These are phyloP conservation scores for Drosophila eohydei DNA, from an alignment of 2,888 invertebrate species.

Conservation along the genomic window DNA sequence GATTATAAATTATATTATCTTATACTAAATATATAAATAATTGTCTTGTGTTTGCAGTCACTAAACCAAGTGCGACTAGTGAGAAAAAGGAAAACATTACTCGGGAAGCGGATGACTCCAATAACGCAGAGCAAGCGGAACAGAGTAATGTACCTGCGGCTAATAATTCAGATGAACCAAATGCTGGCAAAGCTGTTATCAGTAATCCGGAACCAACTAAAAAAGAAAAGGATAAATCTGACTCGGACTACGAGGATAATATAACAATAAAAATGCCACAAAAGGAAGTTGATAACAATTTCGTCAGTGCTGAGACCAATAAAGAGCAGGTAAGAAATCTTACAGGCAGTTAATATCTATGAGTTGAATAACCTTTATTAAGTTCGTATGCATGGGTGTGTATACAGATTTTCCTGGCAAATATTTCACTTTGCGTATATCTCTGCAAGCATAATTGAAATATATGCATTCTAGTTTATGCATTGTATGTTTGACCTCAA, in stretches of 20 bases:
- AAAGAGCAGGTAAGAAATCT: conserved; percentile 43
- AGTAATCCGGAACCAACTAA: conserved; percentile 32
- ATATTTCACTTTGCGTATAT: background rate
- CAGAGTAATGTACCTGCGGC: background rate
- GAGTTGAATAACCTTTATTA: too few relatives aligned
- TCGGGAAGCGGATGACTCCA: conserved; percentile 20
- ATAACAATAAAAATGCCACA: conserved; percentile 87
- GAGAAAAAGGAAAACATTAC: conserved; percentile 35
- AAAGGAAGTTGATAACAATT: conserved; percentile 58
- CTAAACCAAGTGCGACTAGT: conserved; percentile 18
- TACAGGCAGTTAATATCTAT: background rate
- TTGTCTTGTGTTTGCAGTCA: conserved; percentile 10
- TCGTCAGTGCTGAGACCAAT: conserved; percentile 17
- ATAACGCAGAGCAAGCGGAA: conserved; percentile 10
- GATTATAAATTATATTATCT: background rate
- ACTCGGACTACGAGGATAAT: conserved; percentile 86
- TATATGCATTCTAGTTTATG: background rate
- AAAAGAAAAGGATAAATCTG: conserved; percentile 83
- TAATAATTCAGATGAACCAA: conserved; percentile 13
- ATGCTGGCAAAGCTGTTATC: conserved; percentile 3
- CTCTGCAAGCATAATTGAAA: background rate
- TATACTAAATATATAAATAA: background rate
- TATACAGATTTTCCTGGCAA: background rate
- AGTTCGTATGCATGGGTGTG: background rate
- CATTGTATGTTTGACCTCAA: background rate